A percentile compares a stretch with the other conserved stretches of the same genome.
Conservation (phyloP, 1,140 invertebrate genomes). For the Sarcophaga bullata region DNA sequence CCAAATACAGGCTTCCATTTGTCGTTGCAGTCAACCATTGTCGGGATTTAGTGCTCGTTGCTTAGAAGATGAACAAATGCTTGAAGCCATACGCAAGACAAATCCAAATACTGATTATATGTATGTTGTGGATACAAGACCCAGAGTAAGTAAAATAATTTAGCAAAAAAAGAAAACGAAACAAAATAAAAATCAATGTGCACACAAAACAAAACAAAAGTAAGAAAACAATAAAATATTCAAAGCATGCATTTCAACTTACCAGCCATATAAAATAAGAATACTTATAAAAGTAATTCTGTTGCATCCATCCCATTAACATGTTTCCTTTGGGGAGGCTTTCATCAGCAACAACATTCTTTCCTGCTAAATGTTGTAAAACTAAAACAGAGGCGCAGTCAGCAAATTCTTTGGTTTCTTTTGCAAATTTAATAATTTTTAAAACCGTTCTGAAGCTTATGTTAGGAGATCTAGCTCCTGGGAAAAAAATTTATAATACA, state of each 20-base stretch:
- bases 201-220: neutral
- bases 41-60: conserved; percentile 97
- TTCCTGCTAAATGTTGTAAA: no score
- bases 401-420: no score
- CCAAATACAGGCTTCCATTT: conserved; percentile 78
- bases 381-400: no score
- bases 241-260: neutral
- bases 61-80: conserved; percentile 96
- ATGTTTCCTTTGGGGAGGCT: no score
- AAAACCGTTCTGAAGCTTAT: no score
- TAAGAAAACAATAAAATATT: neutral
- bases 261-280: no score
- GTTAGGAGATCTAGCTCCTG: no score
- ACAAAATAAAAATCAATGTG: neutral
- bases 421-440: no score
- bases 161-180: conserved; percentile 1
- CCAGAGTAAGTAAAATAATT: conserved; percentile 76
- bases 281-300: no score
- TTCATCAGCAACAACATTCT: no score
- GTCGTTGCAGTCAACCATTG: conserved; percentile 95
- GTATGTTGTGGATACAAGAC: conserved; percentile 98
- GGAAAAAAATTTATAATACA: no score
- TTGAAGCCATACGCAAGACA: conserved; percentile 91
- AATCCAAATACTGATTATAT: conserved; percentile 92
- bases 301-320: no score